Percentiles rank a stretch among this genome's conserved stretches.
phyloP scores from a whole-genome alignment of 1,140 invertebrate genomes.

The Rhyacophila brunnea region DNA sequence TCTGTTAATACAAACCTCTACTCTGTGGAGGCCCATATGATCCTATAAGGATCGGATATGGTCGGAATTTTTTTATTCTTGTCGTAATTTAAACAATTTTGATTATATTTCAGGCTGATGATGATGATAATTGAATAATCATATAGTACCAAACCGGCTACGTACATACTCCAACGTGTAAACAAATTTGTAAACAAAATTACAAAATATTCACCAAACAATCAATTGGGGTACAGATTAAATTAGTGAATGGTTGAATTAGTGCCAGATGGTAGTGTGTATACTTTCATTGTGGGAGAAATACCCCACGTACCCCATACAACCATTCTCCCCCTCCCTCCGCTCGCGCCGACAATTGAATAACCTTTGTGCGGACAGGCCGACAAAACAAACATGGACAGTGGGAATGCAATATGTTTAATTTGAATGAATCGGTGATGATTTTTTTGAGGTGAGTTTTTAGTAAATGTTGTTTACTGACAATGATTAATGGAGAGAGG shows the following conservation, averaged over 20 bases:
- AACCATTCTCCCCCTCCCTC: neutral
- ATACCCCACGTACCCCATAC: neutral
- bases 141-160: too few species aligned
- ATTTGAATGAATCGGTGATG: neutral
- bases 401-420: neutral
- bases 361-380: too few species aligned
- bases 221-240: conserved; percentile 32
- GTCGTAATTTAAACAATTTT: too few species aligned
- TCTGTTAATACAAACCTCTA: too few species aligned
- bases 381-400: conserved; percentile 1
- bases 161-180: conserved; percentile 4
- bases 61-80: too few species aligned
- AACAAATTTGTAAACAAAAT: conserved; percentile 34
- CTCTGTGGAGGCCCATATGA: too few species aligned
- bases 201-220: conserved; percentile 32
- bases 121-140: too few species aligned
- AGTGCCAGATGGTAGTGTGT: conserved; percentile 35
- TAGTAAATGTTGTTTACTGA: too few species aligned
- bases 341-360: neutral
- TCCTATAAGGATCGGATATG: too few species aligned
- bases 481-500: too few species aligned
- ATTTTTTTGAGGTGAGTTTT: too few species aligned
- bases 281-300: conserved; percentile 19
- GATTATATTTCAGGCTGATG: too few species aligned
- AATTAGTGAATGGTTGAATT: conserved; percentile 36